phyloP scores from a whole-genome alignment of 2,797 vertebrate species.

The Gambusia yucatana region DNA sequence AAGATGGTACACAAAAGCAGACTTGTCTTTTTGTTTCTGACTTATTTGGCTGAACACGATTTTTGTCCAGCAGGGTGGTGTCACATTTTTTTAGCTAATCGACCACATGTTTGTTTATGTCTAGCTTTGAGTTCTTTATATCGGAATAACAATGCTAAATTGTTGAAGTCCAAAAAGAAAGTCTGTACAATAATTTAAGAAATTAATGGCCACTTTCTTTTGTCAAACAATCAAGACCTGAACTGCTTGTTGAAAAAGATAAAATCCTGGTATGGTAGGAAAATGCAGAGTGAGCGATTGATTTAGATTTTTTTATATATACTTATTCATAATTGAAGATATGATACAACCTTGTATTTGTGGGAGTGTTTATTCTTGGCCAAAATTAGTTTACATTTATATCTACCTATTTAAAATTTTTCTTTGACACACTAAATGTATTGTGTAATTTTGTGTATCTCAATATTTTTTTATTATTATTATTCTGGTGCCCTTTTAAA shows the following conservation, averaged over 20 bases:
- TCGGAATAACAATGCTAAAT: background rate
- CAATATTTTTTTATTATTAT: no score
- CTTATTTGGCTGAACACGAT: background rate
- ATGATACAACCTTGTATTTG: background rate
- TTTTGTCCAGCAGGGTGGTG: background rate
- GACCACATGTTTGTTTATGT: background rate
- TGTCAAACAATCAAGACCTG: background rate
- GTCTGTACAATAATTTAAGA: background rate
- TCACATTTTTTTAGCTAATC: background rate
- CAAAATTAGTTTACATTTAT: no score
- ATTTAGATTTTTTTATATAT: background rate
- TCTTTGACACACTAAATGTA: no score
- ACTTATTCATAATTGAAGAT: background rate
- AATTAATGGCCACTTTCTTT: background rate
- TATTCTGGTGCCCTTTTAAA: no score
- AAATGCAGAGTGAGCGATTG: background rate
- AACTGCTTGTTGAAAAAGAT: background rate
- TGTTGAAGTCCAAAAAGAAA: background rate
- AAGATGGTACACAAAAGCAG: constrained; percentile 11
- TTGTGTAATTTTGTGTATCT: no score
- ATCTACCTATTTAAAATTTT: no score
- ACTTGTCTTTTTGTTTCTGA: background rate
- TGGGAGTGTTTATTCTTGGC: no score
- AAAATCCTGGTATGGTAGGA: background rate
- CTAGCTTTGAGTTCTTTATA: background rate